These are phyloP conservation scores for Ibycter americanus DNA, from an alignment of 2,797 vertebrate genomes.

Conservation along the genomic window DNA sequence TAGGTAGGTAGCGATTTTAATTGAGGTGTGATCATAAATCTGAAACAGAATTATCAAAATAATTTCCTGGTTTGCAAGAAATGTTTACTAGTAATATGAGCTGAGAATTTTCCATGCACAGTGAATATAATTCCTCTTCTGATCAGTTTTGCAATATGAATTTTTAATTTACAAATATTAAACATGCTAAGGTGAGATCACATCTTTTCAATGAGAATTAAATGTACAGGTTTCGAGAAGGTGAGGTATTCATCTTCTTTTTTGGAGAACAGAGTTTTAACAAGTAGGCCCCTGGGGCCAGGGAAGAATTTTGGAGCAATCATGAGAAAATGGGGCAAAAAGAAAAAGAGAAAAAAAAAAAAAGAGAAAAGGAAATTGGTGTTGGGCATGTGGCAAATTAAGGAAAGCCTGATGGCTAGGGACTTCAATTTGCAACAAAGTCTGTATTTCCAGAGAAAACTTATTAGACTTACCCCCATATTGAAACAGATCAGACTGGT, in stretches of 20 bases:
- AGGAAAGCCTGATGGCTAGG: neutral
- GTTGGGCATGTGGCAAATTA: neutral
- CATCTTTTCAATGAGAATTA: neutral
- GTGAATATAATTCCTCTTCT: neutral
- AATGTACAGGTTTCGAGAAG: neutral
- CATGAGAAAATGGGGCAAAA: neutral
- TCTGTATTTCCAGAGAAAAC: neutral
- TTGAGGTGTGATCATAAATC: neutral
- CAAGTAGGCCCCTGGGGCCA: neutral
- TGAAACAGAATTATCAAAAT: neutral
- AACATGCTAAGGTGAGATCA: neutral
- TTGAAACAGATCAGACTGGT: neutral
- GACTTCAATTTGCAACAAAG: neutral
- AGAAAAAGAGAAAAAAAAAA: neutral
- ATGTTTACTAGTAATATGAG: neutral
- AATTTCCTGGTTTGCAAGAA: neutral
- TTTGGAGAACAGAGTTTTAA: neutral
- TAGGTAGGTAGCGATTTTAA: neutral
- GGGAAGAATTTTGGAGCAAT: neutral
- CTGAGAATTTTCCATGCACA: neutral
- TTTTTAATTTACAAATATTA: neutral
- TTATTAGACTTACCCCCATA: neutral
- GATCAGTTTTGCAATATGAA: neutral
- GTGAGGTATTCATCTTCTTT: neutral
- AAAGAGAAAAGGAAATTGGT: neutral